Percentiles rank a stretch among this genome's conserved stretches.
phyloP scores from a whole-genome alignment of 2,113 vertebrate genomes.

The Donacobius atricapilla region DNA sequence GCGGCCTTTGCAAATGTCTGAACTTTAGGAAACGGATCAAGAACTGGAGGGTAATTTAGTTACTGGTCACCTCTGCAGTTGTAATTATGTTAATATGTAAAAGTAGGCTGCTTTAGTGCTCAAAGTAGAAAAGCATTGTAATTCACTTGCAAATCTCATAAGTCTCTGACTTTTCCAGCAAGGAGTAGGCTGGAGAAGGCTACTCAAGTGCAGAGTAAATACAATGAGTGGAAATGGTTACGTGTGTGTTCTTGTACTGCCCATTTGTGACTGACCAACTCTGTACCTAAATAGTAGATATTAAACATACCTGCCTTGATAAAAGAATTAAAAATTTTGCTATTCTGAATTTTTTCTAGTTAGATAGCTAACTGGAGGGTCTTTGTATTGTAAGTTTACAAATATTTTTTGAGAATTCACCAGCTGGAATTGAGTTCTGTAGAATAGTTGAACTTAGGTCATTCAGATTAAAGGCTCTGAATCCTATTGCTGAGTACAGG shows the following conservation, averaged over 20 bases:
- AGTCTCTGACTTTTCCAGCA: neutral
- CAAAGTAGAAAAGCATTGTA: fast-evolving
- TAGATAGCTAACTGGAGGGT: neutral
- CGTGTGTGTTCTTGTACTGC: neutral
- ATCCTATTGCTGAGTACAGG: neutral
- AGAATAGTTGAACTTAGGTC: neutral
- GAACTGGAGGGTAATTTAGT: neutral
- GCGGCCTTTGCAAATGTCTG: fast-evolving
- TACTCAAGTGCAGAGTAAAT: neutral
- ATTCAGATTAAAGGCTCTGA: neutral
- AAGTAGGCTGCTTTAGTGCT: neutral
- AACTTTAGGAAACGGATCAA: neutral
- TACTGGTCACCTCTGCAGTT: neutral
- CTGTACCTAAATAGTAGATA: neutral
- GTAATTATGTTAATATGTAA: neutral
- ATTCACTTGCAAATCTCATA: neutral
- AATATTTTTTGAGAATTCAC: neutral
- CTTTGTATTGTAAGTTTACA: neutral
- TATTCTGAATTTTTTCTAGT: neutral
- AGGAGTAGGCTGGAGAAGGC: neutral
- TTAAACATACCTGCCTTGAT: neutral
- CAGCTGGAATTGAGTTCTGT: neutral
- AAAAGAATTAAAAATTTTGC: neutral
- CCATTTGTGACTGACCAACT: neutral
- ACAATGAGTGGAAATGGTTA: neutral